Evolutionary conservation across 2,113 vertebrate species (phyloP).

Genomic region (human): GRCh38 chr16:56269501-56270000

Average conservation of each 20-base stretch:
- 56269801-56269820: not conserved
- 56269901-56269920: conserved; percentile 39
- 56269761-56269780: not conserved
- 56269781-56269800: not conserved
- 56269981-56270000: not conserved
- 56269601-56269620: not conserved
- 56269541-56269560: not conserved
- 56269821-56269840: not conserved
- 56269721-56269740: not conserved
- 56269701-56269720: not conserved
- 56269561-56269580: not conserved
- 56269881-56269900: conserved; percentile 35
- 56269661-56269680: not conserved
- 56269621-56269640: not conserved
- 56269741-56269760: not conserved
- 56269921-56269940: conserved; percentile 76
- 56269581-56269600: not conserved
- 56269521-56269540: not conserved
- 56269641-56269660: not conserved
- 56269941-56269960: conserved; percentile 2
- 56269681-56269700: not conserved
- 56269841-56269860: conserved; percentile 34
- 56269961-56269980: not conserved
- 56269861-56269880: not conserved
- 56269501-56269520: not conserved